Evolutionary conservation across 2,113 vertebrate species (phyloP), one percentile per base, ranked within the genome.

Genomic region (Poicephalus gulielmi): DNA sequence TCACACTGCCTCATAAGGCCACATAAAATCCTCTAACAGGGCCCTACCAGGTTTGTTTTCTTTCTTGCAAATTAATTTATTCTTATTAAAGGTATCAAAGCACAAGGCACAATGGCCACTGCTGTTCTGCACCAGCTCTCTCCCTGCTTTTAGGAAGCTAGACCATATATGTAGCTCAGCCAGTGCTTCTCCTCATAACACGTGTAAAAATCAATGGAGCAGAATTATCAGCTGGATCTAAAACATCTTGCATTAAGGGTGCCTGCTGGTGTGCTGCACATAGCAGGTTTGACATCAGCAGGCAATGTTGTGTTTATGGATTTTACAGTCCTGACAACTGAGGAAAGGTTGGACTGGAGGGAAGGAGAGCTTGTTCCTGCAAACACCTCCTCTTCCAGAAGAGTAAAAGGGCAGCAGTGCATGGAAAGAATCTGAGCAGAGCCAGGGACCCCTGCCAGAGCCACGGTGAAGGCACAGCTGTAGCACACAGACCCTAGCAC

Each of bases 201-300:
- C 73, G 64, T 43, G 62, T 86, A 52, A 90, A 95, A 97, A 37
- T 82, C 83, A 88, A 60, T 44, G 68, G 69, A 90, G 85, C 92
- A 93, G 91, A 94, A 67, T 84, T 90, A 95, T 76, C 83, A 92
- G n/a, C 80, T 59, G 44, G 33, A 93, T 57, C 31, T 94, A 60
- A 86, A 96, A 20, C 47, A 69, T 87, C 88, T 68, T 63, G 46
- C 79, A 86, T 20, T 30, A n/a, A 78, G 31, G 16, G 55, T 77
- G 71, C 82, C 71, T 84, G 69, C 77, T 86, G 66, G 70, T 81
- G 35, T 62, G 52, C 66, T 81, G 44, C 5, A 4, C 31, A 25
- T 10, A 37, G 41, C 75, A 83, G 37, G 59, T 59, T 67, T 70
- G 60, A 85, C 84, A 82, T 57, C 80, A 93, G 88, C 80, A 91